Percentiles rank a stretch among this genome's conserved stretches.
phyloP scores from a whole-genome alignment of 2,113 vertebrate species.

The Psephotus haematonotus region DNA sequence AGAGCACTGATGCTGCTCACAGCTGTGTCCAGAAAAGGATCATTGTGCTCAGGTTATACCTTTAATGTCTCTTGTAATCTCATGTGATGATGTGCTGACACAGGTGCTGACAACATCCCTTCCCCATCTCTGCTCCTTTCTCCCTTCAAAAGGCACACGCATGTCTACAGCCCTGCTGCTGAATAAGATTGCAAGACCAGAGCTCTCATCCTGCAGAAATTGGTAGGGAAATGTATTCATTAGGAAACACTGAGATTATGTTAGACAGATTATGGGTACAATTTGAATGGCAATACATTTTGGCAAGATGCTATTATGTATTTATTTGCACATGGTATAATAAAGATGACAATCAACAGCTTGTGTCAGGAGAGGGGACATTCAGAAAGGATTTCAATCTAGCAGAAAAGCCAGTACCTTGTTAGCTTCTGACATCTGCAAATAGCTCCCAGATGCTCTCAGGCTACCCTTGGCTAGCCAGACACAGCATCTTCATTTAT shows the following conservation, averaged over 20 bases:
- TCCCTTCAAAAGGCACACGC: neutral
- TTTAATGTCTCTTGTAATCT: neutral
- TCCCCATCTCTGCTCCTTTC: neutral
- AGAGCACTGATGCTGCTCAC: neutral
- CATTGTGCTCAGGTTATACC: neutral
- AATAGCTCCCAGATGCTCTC: neutral
- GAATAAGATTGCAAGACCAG: neutral
- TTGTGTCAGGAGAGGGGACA: neutral
- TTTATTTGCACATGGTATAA: slow-evolving; percentile 5
- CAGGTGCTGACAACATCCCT: neutral
- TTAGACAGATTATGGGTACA: neutral
- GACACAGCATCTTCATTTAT: neutral
- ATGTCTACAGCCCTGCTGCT: neutral
- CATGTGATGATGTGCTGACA: neutral
- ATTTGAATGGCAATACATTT: neutral
- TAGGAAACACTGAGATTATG: neutral
- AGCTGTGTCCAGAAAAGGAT: neutral
- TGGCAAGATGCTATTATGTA: slow-evolving; percentile 32
- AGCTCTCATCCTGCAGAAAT: neutral
- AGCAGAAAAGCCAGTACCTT: neutral
- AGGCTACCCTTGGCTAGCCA: neutral
- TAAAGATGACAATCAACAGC: slow-evolving; percentile 18
- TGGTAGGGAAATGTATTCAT: neutral
- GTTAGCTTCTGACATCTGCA: slow-evolving; percentile 15
- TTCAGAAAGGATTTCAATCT: slow-evolving; percentile 20